Conservation (phyloP, 2,888 invertebrate genomes). For the Cataglyphis rosenhaueri region DNA sequence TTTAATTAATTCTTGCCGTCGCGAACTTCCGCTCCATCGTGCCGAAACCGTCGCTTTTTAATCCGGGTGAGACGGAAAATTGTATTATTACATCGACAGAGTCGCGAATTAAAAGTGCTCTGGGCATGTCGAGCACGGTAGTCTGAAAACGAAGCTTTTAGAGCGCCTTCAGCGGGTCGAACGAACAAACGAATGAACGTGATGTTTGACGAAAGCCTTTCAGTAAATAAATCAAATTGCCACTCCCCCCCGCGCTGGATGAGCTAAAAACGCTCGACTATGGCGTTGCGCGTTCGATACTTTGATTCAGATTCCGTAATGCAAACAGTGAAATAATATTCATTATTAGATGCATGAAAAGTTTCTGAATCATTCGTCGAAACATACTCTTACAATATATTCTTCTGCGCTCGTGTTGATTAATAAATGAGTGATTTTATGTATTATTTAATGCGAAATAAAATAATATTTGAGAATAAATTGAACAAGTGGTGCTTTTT, state of each 20-base stretch:
- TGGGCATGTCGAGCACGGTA: constrained; percentile 31
- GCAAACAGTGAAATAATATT: constrained; percentile 39
- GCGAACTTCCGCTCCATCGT: constrained; percentile 9
- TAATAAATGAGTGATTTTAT: background rate
- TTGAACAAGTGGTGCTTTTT: background rate
- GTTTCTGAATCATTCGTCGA: background rate
- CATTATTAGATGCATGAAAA: constrained; percentile 10
- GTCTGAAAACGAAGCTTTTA: constrained; percentile 64
- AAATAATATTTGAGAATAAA: background rate
- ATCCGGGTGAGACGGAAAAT: constrained; percentile 60
- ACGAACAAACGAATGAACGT: constrained; percentile 50
- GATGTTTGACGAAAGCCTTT: constrained; percentile 69
- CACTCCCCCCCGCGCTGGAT: constrained; percentile 50
- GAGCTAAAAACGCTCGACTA: constrained; percentile 59
- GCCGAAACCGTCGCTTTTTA: constrained; percentile 29
- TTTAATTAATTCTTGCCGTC: constrained; percentile 58
- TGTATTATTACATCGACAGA: constrained; percentile 65
- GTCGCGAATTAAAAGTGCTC: constrained; percentile 50
- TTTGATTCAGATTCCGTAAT: constrained; percentile 60
- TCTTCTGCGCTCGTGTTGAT: background rate
- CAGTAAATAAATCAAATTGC: constrained; percentile 74
- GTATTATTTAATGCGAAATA: background rate
- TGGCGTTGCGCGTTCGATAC: constrained; percentile 62
- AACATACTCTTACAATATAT: constrained; percentile 1
- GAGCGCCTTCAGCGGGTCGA: constrained; percentile 56